Base-by-base conservation (phyloP, 2,888 invertebrate species). In the Eupelmus urozonus region DNA sequence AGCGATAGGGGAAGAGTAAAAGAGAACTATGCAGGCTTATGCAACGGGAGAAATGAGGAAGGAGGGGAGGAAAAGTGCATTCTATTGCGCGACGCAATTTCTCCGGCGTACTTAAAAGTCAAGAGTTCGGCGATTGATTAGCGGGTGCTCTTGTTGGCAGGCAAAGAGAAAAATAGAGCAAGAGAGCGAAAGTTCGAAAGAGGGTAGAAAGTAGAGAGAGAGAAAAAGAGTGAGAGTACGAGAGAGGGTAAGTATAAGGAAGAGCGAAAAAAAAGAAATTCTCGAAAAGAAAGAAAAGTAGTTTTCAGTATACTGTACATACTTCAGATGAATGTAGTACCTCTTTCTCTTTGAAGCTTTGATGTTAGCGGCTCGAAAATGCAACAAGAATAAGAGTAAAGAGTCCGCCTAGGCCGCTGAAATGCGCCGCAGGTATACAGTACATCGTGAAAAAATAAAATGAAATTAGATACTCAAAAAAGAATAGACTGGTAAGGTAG, bases 101-200 rank as follows among this genome's bases (percentile, higher is more conserved):
- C n/a, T 74, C 3, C 23, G 11, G 29, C 9, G 16, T 45, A 23
- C 55, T 49, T 59, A 4, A 70, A 72, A 77, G 59, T 77, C 66
- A 77, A 72, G 77, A 25, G 55, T 51, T 49, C 55, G 66, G 18
- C 67, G 62, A 71, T 76, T 76, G 76, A 71, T 76, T 76, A 59
- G 76, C 71, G 16, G 2, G 53, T 16, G 11, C 59, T 74, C 65
- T 59, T 34, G 49, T 71, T 62, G 59, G 55, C 42, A 63, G 57
- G 25, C 25, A 42, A 13, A 16, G 42, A 25, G 13, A 60, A 25
- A 18, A 23, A 45, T 34, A 4, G 4, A 25, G 18, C n/a, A n/a
- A n/a, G 3, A 49, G 45, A 18, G 27, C 45, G 55, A 55, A 23
- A 65, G 49, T n/a, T n/a, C n/a, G n/a, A n/a, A n/a, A n/a, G 49